Conservation (phyloP, 2,113 vertebrate species). For the Limnothrissa miodon region DNA sequence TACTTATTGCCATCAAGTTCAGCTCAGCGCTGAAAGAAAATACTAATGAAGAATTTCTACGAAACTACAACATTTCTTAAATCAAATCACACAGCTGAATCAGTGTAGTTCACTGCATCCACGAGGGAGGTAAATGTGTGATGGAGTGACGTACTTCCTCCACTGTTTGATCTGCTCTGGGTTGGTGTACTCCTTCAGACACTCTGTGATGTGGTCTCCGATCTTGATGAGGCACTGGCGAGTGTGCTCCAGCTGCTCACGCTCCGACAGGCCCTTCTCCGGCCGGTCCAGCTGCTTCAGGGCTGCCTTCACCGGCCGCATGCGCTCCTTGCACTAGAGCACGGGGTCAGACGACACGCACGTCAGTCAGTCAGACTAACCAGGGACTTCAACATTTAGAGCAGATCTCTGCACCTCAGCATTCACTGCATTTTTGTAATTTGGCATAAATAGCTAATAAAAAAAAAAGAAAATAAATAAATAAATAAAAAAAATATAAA, state of each 20-base stretch:
- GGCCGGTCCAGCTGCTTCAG: slow-evolving; percentile 95
- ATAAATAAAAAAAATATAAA: too few relatives aligned
- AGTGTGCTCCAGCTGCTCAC: slow-evolving; percentile 95
- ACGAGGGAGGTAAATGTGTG: not conserved
- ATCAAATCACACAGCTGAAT: not conserved
- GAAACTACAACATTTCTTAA: too few relatives aligned
- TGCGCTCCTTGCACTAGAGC: slow-evolving; percentile 93
- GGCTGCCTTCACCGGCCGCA: slow-evolving; percentile 97
- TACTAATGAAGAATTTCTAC: too few relatives aligned
- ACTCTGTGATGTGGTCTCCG: slow-evolving; percentile 97
- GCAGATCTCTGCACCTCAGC: too few relatives aligned
- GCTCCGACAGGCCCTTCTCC: slow-evolving; percentile 96
- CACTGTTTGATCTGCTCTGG: slow-evolving; percentile 97
- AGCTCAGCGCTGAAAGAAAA: too few relatives aligned
- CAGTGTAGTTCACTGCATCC: not conserved
- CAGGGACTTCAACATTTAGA: not conserved
- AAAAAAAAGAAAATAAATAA: too few relatives aligned
- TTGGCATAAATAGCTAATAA: too few relatives aligned
- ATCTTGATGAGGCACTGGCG: slow-evolving; percentile 97
- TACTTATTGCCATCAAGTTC: not conserved
- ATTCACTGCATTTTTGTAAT: too few relatives aligned
- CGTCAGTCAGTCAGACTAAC: not conserved
- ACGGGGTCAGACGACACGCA: not conserved
- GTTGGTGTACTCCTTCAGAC: slow-evolving; percentile 93
- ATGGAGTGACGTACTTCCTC: slow-evolving; percentile 81